Base-by-base conservation (phyloP, 2,797 vertebrate species). In the Sparus aurata region DNA sequence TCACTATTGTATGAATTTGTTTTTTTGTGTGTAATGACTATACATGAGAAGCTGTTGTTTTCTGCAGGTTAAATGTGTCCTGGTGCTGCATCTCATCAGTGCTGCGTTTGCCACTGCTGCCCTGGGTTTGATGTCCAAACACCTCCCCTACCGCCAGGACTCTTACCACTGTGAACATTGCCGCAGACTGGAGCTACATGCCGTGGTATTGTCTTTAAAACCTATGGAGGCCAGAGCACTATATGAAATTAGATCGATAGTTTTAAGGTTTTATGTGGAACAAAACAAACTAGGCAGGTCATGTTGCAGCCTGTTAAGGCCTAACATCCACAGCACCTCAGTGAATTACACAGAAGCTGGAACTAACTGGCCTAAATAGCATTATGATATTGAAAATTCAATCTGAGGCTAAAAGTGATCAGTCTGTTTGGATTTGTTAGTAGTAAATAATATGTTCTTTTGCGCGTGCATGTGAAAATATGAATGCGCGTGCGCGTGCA, bases 121-220 rank as follows among this genome's bases (percentile, higher is more conserved):
- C 20, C 90, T 96, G 78, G 95, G 95, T 50, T 91, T 96, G 47
- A 93, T 96, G 91, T 96, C 95, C 80, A 95, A 95, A 75, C 95
- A 96, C 85, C 94, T 96, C 25, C 95, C 95, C 1, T 96, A 95
- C 84, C 93, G 95, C 7, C 95, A 96, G 90, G 93, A 95, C 84
- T 95, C 95, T 0, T 96, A 96, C 87, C 95, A 96, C 92, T 96
- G 95, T 52, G 95, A 95, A 82, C 95, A 96, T 90, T 96, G 95
- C 89, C 91, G 88, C 49, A 83, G 84, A 27, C 88, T 96, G 89
- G 95, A 96, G 90, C 90, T 93, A 5, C 94, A 93, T 5, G 89
- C 95, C 3, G 95, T 96, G 95, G 95, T 96, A 94, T 79, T 59
- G 50, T 65, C 54, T 30, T 65, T 46, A 47, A 67, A 34, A 18